Conservation (phyloP, 2,888 invertebrate genomes). For the Morpho helenor region DNA sequence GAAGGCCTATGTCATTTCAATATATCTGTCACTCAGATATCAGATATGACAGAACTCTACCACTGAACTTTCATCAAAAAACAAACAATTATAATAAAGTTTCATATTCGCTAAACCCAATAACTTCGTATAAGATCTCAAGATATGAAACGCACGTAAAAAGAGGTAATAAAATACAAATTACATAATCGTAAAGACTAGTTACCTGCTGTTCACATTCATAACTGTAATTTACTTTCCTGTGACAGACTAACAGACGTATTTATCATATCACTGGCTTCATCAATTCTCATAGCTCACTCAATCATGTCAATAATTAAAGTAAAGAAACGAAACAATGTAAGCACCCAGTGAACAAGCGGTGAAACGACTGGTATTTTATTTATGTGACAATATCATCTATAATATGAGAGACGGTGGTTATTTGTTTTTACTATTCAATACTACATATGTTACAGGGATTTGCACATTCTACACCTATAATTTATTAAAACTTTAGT, state of each 20-base stretch:
- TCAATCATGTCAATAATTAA: slow-evolving; percentile 25
- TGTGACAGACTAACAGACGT: slow-evolving; percentile 3
- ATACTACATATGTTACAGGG: too few species aligned
- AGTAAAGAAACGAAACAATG: slow-evolving; percentile 18
- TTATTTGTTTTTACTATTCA: too few species aligned
- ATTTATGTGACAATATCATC: slow-evolving; percentile 35
- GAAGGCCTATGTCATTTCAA: too few species aligned
- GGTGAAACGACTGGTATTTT: slow-evolving; percentile 3
- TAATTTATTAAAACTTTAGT: too few species aligned
- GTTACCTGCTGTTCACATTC: background rate
- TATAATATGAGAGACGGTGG: background rate
- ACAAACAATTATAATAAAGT: too few species aligned
- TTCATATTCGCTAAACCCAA: too few species aligned
- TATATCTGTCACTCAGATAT: too few species aligned
- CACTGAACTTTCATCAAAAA: too few species aligned
- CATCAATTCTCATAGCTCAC: slow-evolving; percentile 16
- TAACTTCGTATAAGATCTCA: too few species aligned
- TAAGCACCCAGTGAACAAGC: background rate
- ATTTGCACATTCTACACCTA: too few species aligned
- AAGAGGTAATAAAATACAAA: background rate
- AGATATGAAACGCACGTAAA: too few species aligned
- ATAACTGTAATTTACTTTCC: background rate
- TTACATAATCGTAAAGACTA: background rate
- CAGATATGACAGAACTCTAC: too few species aligned
- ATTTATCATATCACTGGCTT: slow-evolving; percentile 8